Evolutionary conservation across 2,888 invertebrate genomes (phyloP).

Genomic region (Coelinius sp.): DNA sequence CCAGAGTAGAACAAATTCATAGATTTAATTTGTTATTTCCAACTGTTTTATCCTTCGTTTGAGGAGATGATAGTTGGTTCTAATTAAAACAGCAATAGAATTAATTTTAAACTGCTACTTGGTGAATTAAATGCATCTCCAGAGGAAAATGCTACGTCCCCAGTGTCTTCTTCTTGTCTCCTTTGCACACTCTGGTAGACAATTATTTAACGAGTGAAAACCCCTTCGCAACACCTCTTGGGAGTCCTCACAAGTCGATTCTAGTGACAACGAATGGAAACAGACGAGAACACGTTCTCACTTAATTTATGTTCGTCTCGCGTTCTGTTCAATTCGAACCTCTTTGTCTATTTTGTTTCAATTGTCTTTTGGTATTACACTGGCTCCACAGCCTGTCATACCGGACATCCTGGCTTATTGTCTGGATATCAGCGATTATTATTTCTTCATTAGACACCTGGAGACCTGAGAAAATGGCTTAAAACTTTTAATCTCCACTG

Average conservation of each 20-base stretch:
- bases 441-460: neutral
- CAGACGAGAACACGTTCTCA: constrained; percentile 39
- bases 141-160: constrained; percentile 15
- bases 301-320: constrained; percentile 49
- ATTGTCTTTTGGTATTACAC: constrained; percentile 18
- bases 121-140: constrained; percentile 14
- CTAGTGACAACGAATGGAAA: constrained; percentile 14
- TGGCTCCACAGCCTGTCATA: constrained; percentile 21
- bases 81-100: constrained; percentile 10
- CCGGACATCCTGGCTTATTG: constrained; percentile 45
- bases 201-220: constrained; percentile 35
- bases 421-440: constrained; percentile 30
- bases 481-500: too few relatives aligned
- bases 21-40: neutral
- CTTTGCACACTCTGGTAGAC: constrained; percentile 31
- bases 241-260: constrained; percentile 10
- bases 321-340: constrained; percentile 33
- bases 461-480: neutral
- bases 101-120: constrained; percentile 19
- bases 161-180: constrained; percentile 17
- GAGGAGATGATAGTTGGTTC: neutral
- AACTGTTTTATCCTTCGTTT: neutral
- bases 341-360: constrained; percentile 37
- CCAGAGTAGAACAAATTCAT: neutral
- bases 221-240: neutral